These are phyloP conservation scores for Drosophila tropicalis DNA, from an alignment of 1,140 invertebrate genomes.

Conservation along the genomic window DNA sequence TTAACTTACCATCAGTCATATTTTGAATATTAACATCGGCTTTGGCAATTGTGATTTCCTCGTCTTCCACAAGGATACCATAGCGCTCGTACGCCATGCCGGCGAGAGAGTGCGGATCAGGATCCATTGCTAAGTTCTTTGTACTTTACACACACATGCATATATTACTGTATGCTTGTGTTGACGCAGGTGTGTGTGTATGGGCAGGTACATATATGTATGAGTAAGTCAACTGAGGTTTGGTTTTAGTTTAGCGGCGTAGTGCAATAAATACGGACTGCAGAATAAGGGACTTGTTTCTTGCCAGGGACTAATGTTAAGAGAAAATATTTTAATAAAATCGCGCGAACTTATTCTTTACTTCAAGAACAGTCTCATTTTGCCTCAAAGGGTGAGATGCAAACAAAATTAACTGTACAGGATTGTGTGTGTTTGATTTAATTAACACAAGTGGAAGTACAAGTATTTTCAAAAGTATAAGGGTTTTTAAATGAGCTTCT, in stretches of 20 bases:
- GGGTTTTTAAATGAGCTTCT: not conserved
- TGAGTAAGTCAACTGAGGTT: not conserved
- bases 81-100: slow-evolving; percentile 83
- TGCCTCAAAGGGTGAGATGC: not conserved
- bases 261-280: not conserved
- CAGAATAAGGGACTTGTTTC: not conserved
- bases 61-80: slow-evolving; percentile 83
- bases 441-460: not conserved
- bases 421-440: not conserved
- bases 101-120: slow-evolving; percentile 29
- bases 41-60: slow-evolving; percentile 45
- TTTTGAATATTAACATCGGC: slow-evolving; percentile 44
- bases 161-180: slow-evolving; percentile 4
- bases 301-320: not conserved
- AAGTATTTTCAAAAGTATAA: not conserved
- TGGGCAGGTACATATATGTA: not conserved
- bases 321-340: not conserved
- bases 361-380: not conserved
- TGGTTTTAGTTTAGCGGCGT: not conserved
- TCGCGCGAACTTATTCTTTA: not conserved
- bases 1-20: slow-evolving; percentile 62
- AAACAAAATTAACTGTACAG: not conserved
- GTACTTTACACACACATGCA: slow-evolving; percentile 84
- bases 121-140: slow-evolving; percentile 83
- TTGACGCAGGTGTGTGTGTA: slow-evolving; percentile 14